Evolutionary conservation across 2,797 vertebrate genomes (phyloP).

Genomic region (Sebastes paucispinis): DNA sequence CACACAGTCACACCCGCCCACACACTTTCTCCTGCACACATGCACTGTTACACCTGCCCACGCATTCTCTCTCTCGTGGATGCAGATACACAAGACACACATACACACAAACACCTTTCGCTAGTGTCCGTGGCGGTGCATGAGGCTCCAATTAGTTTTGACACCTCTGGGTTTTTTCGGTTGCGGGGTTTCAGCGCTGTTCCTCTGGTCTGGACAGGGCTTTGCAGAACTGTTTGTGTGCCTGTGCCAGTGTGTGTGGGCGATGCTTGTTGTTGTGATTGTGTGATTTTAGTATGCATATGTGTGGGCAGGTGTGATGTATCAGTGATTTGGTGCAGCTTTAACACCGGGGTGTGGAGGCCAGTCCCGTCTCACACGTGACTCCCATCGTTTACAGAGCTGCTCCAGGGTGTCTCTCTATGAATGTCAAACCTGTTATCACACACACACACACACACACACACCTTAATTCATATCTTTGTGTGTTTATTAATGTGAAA

Average conservation of each 20-base stretch:
- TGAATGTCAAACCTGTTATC: conserved; percentile 13
- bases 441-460: not conserved
- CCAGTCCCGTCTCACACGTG: conserved; percentile 22
- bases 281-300: conserved; percentile 57
- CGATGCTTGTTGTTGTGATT: conserved; percentile 47
- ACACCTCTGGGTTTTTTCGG: conserved; percentile 34
- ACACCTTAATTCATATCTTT: not conserved
- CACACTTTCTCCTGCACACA: conserved; percentile 31
- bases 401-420: not conserved
- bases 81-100: conserved; percentile 34
- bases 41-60: conserved; percentile 49
- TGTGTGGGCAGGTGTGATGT: conserved; percentile 62
- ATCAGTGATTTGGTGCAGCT: conserved; percentile 26
- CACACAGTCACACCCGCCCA: conserved; percentile 48
- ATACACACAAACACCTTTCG: conserved; percentile 8
- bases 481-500: conserved; percentile 4
- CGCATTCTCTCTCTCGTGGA: conserved; percentile 43
- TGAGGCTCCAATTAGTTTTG: conserved; percentile 52
- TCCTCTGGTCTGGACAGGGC: conserved; percentile 41
- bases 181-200: conserved; percentile 22
- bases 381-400: conserved; percentile 24
- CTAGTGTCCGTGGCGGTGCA: not conserved
- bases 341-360: conserved; percentile 37
- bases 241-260: not conserved
- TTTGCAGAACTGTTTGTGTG: conserved; percentile 2